A percentile compares a stretch with the other conserved stretches of the same genome.
Conservation (phyloP, 2,797 vertebrate genomes). For the Todus mexicanus region DNA sequence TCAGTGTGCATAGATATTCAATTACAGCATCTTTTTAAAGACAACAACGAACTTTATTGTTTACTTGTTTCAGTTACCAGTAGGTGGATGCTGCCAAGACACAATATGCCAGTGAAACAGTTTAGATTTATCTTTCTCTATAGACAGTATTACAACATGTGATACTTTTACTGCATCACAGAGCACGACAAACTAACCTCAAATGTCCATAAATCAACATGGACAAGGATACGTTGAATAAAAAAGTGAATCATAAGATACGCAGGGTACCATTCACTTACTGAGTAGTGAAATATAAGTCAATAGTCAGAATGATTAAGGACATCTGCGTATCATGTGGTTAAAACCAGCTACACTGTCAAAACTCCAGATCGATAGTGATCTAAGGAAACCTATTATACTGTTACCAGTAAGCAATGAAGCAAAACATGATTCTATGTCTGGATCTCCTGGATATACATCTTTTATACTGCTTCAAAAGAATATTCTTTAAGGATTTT, state of each 20-base stretch:
- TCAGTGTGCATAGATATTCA: background rate
- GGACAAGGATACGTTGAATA: background rate
- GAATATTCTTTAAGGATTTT: background rate
- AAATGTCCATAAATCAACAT: background rate
- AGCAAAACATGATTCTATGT: background rate
- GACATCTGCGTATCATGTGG: background rate
- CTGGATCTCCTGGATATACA: background rate
- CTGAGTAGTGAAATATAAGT: background rate
- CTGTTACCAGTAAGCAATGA: background rate
- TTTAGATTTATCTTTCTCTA: background rate
- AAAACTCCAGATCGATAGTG: background rate
- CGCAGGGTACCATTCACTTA: background rate
- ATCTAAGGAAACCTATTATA: background rate
- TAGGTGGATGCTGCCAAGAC: background rate
- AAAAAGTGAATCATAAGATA: background rate
- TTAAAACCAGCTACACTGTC: background rate
- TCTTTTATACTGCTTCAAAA: background rate
- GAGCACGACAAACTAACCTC: background rate
- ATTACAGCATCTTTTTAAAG: background rate
- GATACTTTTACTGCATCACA: background rate
- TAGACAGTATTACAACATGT: background rate
- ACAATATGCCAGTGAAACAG: background rate
- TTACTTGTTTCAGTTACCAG: background rate
- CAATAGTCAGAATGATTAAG: background rate
- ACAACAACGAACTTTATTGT: background rate